Evolutionary conservation across 1,140 invertebrate species (phyloP).

Genomic region (Bombus ignitus): DNA sequence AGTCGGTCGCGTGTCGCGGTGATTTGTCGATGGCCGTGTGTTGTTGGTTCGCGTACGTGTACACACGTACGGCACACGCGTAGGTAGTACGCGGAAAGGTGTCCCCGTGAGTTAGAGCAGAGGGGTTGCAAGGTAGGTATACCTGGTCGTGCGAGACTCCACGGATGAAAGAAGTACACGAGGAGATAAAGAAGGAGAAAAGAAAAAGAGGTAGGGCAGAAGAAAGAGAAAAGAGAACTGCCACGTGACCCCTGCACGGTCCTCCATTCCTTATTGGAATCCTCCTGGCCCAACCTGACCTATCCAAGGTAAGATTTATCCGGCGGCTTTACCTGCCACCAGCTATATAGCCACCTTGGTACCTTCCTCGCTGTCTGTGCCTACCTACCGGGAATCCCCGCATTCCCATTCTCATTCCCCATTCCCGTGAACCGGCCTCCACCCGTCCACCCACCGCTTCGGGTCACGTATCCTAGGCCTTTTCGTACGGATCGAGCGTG

Average conservation of each 20-base stretch:
- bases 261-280: conserved; percentile 72
- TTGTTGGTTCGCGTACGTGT: not conserved
- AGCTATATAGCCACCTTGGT: conserved; percentile 53
- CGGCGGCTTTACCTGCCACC: conserved; percentile 77
- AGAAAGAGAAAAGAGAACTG: conserved; percentile 43
- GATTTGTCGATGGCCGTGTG: conserved; percentile 73
- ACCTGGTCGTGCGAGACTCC: conserved; percentile 53
- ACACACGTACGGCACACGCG: not conserved
- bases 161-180: conserved; percentile 49
- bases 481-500: conserved; percentile 35
- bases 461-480: conserved; percentile 58
- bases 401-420: conserved; percentile 59
- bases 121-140: conserved; percentile 66
- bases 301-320: conserved; percentile 79
- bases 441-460: conserved; percentile 30
- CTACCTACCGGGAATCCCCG: conserved; percentile 55
- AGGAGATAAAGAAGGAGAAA: not conserved
- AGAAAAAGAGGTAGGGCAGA: conserved; percentile 42
- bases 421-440: conserved; percentile 44
- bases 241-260: conserved; percentile 71
- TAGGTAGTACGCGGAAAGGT: conserved; percentile 46
- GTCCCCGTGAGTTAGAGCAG: conserved; percentile 33
- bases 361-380: conserved; percentile 51
- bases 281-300: conserved; percentile 74
- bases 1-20: conserved; percentile 78